A percentile compares a stretch with the other conserved stretches of the same genome.
phyloP scores from a whole-genome alignment of 2,113 vertebrate species.

The Erinaceus europaeus region DNA sequence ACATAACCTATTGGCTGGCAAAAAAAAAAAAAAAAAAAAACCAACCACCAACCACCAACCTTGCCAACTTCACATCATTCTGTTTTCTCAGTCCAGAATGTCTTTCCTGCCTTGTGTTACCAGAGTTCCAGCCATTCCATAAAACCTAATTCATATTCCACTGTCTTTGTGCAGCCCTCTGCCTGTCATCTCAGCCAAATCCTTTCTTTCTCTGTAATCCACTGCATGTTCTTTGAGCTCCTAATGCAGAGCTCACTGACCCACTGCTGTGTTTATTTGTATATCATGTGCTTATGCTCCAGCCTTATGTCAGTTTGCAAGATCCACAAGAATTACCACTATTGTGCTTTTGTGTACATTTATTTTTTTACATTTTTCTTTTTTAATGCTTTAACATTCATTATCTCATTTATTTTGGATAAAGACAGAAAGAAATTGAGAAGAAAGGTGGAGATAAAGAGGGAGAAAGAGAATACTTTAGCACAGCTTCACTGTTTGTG shows the following conservation, averaged over 20 bases:
- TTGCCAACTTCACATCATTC: neutral
- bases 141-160: neutral
- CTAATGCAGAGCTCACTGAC: neutral
- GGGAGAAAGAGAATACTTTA: no score
- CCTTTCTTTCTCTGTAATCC: neutral
- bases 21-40: no score
- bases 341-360: neutral
- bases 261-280: neutral
- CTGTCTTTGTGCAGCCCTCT: neutral
- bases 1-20: accelerated
- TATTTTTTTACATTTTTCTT: neutral
- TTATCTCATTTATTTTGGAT: no score
- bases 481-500: no score
- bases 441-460: no score
- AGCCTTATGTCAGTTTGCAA: neutral
- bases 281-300: neutral
- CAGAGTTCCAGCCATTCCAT: neutral
- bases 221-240: neutral
- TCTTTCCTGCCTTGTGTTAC: neutral
- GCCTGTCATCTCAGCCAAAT: neutral
- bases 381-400: no score
- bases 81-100: neutral
- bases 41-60: neutral
- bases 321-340: neutral
- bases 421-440: no score